These are phyloP conservation scores for Eupeodes corollae DNA, from an alignment of 1,140 invertebrate species.

Conservation along the genomic window DNA sequence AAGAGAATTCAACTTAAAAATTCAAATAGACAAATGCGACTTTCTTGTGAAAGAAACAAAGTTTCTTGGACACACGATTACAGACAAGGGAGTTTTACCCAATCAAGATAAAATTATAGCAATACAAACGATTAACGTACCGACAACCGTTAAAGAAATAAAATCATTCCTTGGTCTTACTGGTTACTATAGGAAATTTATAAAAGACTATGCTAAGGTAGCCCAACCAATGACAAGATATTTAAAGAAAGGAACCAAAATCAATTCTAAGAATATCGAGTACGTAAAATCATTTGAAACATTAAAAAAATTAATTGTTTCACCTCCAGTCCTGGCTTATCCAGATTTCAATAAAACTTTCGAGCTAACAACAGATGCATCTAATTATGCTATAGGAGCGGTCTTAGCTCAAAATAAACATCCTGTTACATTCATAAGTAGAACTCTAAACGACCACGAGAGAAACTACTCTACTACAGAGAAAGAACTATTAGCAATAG, in stretches of 20 bases:
- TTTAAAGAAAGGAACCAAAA: conserved; percentile 8
- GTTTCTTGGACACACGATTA: conserved; percentile 27
- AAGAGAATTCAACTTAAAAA: conserved; percentile 14
- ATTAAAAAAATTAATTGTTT: conserved; percentile 13
- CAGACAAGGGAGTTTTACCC: conserved; percentile 12
- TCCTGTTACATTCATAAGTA: not conserved
- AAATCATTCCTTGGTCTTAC: conserved; percentile 14
- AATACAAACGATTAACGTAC: conserved; percentile 8
- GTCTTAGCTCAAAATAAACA: conserved; percentile 5
- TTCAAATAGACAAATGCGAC: conserved; percentile 7
- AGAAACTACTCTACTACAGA: conserved; percentile 5
- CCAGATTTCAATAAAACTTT: conserved; percentile 9
- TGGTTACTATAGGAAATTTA: conserved; percentile 22
- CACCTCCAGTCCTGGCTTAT: conserved; percentile 11
- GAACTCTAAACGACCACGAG: conserved; percentile 2
- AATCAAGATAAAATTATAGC: conserved; percentile 14
- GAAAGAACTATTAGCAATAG: conserved; percentile 7
- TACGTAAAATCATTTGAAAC: conserved; percentile 21
- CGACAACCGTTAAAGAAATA: conserved; percentile 13
- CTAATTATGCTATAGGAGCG: conserved; percentile 7
- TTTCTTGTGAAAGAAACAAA: conserved; percentile 14
- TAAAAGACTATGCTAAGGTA: conserved; percentile 15
- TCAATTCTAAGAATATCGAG: conserved; percentile 12
- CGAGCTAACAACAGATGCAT: conserved; percentile 7
- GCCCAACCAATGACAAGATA: conserved; percentile 7